Conservation (phyloP, 2,888 invertebrate species). For the Meiosimyza platycephala region DNA sequence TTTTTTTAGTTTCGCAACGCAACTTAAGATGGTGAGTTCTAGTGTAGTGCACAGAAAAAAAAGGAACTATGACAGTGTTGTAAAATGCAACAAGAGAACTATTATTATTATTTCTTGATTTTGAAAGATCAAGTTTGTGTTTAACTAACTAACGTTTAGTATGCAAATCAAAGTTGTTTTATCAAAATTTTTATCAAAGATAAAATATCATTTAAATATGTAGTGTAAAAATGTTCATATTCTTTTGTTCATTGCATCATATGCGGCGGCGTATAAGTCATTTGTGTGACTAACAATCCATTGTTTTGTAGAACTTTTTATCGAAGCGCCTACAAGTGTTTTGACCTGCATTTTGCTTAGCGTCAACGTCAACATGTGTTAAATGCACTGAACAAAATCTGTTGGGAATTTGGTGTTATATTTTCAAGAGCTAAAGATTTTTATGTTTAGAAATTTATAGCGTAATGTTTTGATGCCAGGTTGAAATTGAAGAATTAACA, state of each 20-base stretch:
- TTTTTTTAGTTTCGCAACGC: background rate
- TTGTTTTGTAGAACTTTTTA: slow-evolving; percentile 4
- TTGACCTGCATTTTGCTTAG: too few relatives aligned
- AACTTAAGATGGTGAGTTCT: background rate
- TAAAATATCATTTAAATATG: too few relatives aligned
- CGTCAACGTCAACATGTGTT: too few relatives aligned
- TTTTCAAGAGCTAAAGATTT: too few relatives aligned
- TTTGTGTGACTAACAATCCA: slow-evolving; percentile 21
- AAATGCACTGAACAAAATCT: too few relatives aligned
- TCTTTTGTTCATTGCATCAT: background rate
- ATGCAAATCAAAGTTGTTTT: too few relatives aligned
- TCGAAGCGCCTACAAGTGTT: background rate
- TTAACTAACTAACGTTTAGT: too few relatives aligned
- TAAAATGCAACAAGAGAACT: background rate
- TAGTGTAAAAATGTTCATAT: background rate
- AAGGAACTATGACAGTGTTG: background rate
- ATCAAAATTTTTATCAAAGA: too few relatives aligned
- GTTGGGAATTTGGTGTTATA: too few relatives aligned
- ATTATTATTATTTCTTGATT: background rate
- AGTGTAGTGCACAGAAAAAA: background rate
- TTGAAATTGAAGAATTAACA: too few relatives aligned
- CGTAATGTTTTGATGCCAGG: too few relatives aligned
- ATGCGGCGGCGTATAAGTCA: slow-evolving; percentile 20
- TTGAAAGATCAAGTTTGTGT: background rate
- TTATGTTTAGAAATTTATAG: too few relatives aligned